Percentiles rank a stretch among this genome's conserved stretches.
These are phyloP conservation scores for Eubasilissa splendida DNA, from an alignment of 2,888 invertebrate genomes.

Conservation along the genomic window DNA sequence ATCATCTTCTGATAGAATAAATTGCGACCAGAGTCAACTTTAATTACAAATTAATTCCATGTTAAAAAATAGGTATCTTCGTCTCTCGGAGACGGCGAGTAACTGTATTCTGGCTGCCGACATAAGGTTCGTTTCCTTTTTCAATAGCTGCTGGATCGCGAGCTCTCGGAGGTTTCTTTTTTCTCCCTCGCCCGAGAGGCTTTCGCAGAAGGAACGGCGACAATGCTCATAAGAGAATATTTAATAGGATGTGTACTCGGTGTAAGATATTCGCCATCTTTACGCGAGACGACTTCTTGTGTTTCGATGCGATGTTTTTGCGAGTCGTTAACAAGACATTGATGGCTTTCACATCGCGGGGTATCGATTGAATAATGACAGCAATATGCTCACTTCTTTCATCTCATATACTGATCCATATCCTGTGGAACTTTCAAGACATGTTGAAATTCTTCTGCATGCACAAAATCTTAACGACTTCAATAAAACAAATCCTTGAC, in stretches of 20 bases:
- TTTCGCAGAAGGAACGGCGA: constrained; percentile 25
- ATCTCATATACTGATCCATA: too few species aligned
- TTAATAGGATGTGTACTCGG: constrained; percentile 6
- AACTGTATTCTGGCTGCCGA: background rate
- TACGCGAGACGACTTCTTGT: too few species aligned
- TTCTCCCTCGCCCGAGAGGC: background rate
- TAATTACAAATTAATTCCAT: constrained; percentile 23
- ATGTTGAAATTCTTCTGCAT: too few species aligned
- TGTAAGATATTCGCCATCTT: too few species aligned
- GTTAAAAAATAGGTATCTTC: constrained; percentile 8
- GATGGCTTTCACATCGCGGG: background rate
- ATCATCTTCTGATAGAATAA: background rate
- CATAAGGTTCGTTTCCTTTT: constrained; percentile 7
- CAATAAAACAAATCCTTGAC: too few species aligned
- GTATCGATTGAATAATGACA: too few species aligned
- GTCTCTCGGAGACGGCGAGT: background rate
- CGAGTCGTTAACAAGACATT: background rate
- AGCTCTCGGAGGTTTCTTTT: constrained; percentile 2
- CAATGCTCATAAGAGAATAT: constrained; percentile 15
- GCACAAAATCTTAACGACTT: too few species aligned
- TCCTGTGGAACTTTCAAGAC: too few species aligned
- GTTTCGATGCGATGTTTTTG: background rate
- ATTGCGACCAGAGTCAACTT: background rate
- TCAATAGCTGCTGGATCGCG: background rate
- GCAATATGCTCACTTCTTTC: too few species aligned